Evolutionary conservation across 2,797 vertebrate species (phyloP).

Genomic region (Astyanax mexicanus): DNA sequence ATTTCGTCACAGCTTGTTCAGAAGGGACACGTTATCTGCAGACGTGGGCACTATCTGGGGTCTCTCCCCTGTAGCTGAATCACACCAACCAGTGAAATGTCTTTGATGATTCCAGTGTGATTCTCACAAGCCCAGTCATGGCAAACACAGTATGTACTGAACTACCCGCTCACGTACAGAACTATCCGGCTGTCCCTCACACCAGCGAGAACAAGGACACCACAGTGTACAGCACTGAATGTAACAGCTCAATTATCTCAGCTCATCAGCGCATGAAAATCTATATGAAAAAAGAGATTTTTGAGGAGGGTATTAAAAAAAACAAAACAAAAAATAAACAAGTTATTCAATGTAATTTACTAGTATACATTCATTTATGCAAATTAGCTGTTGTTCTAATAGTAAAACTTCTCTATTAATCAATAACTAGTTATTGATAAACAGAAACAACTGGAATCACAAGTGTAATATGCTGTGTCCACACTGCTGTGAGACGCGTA

Average conservation of each 20-base stretch:
- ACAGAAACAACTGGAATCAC: no score
- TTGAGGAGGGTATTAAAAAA: no score
- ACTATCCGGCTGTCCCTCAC: slow-evolving; percentile 19
- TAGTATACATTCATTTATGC: no score
- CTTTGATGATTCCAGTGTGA: slow-evolving; percentile 50
- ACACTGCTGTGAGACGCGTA: no score
- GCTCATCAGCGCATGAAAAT: no score
- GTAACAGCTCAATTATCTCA: slow-evolving; percentile 26
- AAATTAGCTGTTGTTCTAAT: no score
- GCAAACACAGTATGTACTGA: slow-evolving; percentile 49
- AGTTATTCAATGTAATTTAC: no score
- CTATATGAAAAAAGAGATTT: no score
- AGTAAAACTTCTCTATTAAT: no score
- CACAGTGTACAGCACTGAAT: slow-evolving; percentile 29
- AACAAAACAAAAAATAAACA: no score
- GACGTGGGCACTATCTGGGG: slow-evolving; percentile 19
- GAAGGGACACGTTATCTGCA: slow-evolving; percentile 27
- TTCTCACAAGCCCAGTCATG: slow-evolving; percentile 44
- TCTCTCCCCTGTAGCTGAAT: slow-evolving; percentile 30
- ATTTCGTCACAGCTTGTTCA: neutral
- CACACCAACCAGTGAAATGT: slow-evolving; percentile 45
- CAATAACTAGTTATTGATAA: no score
- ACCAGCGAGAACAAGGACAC: slow-evolving; percentile 40
- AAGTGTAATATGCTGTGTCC: no score
- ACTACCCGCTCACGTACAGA: slow-evolving; percentile 1